Evolutionary conservation across 2,888 invertebrate species (phyloP).

Genomic region (Pogonocherus hispidulus): DNA sequence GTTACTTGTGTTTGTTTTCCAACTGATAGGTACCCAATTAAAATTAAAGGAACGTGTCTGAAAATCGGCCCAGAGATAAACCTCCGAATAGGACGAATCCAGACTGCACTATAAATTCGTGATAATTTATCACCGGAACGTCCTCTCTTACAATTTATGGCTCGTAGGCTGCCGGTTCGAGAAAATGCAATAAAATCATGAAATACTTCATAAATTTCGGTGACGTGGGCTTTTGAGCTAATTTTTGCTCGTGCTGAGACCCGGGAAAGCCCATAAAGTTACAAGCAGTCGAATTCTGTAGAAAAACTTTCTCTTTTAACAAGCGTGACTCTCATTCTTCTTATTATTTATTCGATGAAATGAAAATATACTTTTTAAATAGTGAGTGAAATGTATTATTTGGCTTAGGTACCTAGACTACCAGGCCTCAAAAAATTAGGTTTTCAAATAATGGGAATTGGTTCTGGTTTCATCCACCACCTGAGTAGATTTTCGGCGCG

Average conservation of each 20-base stretch:
- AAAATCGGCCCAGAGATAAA: slow-evolving; percentile 25
- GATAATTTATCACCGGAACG: slow-evolving; percentile 16
- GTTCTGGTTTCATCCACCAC: too few relatives aligned
- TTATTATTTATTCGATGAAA: too few relatives aligned
- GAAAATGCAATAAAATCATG: slow-evolving; percentile 24
- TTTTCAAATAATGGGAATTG: too few relatives aligned
- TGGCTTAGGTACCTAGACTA: too few relatives aligned
- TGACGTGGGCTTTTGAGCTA: slow-evolving; percentile 12
- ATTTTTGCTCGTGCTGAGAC: neutral
- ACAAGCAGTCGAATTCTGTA: too few relatives aligned
- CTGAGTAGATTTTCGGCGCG: too few relatives aligned
- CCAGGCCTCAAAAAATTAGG: too few relatives aligned
- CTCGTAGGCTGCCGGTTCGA: slow-evolving; percentile 1
- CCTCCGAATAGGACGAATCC: neutral
- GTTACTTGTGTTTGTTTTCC: slow-evolving; percentile 21
- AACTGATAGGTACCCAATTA: slow-evolving; percentile 3
- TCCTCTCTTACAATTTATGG: slow-evolving; percentile 8
- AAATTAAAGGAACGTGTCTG: slow-evolving; percentile 20
- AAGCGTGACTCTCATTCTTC: too few relatives aligned
- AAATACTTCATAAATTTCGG: slow-evolving; percentile 19
- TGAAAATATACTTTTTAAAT: too few relatives aligned
- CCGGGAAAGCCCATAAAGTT: too few relatives aligned
- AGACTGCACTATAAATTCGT: slow-evolving; percentile 15
- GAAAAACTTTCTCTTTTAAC: too few relatives aligned
- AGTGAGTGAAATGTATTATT: too few relatives aligned